Conservation (phyloP, 2,113 vertebrate species). For the Siniperca chuatsi region DNA sequence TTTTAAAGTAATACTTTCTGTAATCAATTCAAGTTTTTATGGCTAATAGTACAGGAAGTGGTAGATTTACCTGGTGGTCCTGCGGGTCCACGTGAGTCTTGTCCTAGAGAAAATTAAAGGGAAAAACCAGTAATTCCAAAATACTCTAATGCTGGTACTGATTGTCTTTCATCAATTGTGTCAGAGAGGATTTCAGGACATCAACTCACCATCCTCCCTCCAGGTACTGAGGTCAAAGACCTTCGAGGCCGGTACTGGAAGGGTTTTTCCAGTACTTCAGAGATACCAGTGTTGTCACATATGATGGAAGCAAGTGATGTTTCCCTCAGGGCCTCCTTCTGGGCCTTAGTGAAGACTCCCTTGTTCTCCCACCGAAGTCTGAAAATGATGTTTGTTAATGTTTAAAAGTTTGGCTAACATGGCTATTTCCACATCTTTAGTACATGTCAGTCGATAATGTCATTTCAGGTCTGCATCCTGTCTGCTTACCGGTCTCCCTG, state of each 20-base stretch:
- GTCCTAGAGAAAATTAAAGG: not conserved
- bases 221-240: constrained; percentile 79
- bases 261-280: constrained; percentile 70
- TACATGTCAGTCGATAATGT: not conserved
- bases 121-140: constrained; percentile 4
- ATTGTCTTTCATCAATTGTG: not conserved
- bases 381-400: not conserved
- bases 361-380: constrained; percentile 85
- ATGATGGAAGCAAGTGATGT: constrained; percentile 80
- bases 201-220: constrained; percentile 70
- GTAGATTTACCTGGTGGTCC: constrained; percentile 25
- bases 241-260: constrained; percentile 69
- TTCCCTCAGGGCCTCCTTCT: constrained; percentile 57
- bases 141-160: not conserved
- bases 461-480: not conserved
- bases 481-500: constrained; percentile 71
- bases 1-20: not conserved
- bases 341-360: constrained; percentile 75
- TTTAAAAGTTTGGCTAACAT: not conserved
- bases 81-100: fast-evolving
- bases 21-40: not conserved
- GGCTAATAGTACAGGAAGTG: not conserved
- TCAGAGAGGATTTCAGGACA: not conserved
- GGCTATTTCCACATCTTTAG: not conserved
- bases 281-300: constrained; percentile 85